Evolutionary conservation across 2,888 invertebrate species (phyloP), one percentile per base, ranked within the genome.

Genomic region (Lithosia quadra): DNA sequence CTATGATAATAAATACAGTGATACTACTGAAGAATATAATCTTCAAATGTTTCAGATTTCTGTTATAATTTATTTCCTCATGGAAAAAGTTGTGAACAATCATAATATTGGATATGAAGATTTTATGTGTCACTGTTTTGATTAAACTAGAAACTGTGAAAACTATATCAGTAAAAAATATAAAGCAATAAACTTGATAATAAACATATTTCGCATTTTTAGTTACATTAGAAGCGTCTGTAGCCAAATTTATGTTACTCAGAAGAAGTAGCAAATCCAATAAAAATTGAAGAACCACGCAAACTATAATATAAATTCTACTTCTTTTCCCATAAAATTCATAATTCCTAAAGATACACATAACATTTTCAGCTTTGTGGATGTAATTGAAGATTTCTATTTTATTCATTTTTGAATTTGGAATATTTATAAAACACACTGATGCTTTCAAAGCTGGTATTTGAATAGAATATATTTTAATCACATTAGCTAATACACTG

Each of bases 271-370:
- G 2, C 0, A 64, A 4, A 57, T 36, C n/a, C 15, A 57, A 1
- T 36, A 57, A 1, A 24, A 56, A n/a, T 39, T 36, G 24, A 7
- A 64, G 1, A 39, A 28, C 22, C 7, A 57, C 11, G 13, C 39
- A 15, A 56, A 57, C 3, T 13, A n/a, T 1, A 24, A 64, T 24
- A n/a, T 39, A 8, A 34, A 13, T 18, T 64, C 56, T 56, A 57
- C 56, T 34, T 39, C 9, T 24, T 24, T n/a, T 57, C 18, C 64
- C 56, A 18, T n/a, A 57, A 57, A 11, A 64, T 0, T 11, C 15
- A 53, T 64, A 57, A 39, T 64, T 65, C 49, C 43, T 43, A 21
- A 49, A 65, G 28, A 65, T 49, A 18, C 57, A 11, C 2, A 65
- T n/a, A 9, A 43, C 4, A 58, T 58, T 65, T 21, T 65, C 65